phyloP scores from a whole-genome alignment of 53 echinoderm and acorn worm species.

The Astropecten irregularis region DNA sequence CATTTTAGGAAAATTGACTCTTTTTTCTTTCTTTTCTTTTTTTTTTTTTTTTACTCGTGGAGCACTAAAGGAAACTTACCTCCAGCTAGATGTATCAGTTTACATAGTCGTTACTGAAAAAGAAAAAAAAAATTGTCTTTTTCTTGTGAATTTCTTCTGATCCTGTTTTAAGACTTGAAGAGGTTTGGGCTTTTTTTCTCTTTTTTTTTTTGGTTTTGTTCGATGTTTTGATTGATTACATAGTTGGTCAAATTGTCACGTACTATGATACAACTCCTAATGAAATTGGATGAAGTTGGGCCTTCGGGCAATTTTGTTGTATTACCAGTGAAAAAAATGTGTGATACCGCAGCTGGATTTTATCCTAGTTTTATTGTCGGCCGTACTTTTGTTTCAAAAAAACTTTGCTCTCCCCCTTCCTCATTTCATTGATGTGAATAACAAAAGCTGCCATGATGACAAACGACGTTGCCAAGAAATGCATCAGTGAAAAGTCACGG shows the following conservation, averaged over 20 bases:
- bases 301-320: neutral
- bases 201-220: neutral
- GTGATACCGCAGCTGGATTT: neutral
- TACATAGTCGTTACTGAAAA: conserved; percentile 22
- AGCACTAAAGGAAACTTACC: neutral
- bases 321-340: neutral
- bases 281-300: conserved; percentile 44
- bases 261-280: conserved; percentile 33
- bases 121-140: neutral
- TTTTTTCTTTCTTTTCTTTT: neutral
- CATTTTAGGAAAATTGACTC: conserved; percentile 5
- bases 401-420: too few species aligned
- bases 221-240: conserved; percentile 53
- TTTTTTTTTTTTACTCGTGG: conserved; percentile 5
- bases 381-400: too few species aligned
- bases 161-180: conserved; percentile 21
- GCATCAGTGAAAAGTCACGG: too few species aligned
- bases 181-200: conserved; percentile 2
- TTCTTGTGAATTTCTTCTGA: neutral
- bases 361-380: neutral
- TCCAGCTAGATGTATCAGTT: conserved; percentile 33
- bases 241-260: conserved; percentile 45
- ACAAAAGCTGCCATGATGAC: neutral
- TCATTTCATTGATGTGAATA: neutral
- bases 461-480: too few species aligned